Conservation (phyloP, 2,888 invertebrate species). For the Orthosia incerta region DNA sequence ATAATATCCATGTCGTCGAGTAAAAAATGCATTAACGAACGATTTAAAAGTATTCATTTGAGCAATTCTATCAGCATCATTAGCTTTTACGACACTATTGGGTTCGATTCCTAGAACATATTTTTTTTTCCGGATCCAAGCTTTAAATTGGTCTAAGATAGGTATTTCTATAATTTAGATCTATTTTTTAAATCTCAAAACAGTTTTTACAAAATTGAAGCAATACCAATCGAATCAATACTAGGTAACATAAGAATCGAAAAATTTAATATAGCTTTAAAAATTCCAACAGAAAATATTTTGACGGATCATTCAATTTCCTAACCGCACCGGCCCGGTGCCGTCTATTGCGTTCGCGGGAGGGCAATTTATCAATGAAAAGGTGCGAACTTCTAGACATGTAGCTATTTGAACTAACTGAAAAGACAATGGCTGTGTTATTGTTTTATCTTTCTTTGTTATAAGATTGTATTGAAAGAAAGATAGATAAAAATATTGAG, state of each 20-base stretch:
- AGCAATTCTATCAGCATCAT: neutral
- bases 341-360: constrained; percentile 27
- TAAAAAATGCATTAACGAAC: too few species aligned
- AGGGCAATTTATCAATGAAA: constrained; percentile 55
- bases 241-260: neutral
- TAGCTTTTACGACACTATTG: neutral
- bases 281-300: constrained; percentile 23
- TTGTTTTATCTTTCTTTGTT: neutral
- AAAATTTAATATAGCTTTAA: constrained; percentile 9
- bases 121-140: neutral
- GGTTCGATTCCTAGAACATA: neutral
- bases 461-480: neutral
- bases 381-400: constrained; percentile 42
- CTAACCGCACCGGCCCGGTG: constrained; percentile 9
- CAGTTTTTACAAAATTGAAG: too few species aligned
- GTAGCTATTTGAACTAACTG: constrained; percentile 37
- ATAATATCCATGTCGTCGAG: too few species aligned
- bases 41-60: too few species aligned
- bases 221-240: neutral
- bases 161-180: too few species aligned
- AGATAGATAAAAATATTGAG: too few species aligned
- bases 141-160: too few species aligned
- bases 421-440: neutral
- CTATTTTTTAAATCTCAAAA: too few species aligned
- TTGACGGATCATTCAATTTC: constrained; percentile 46